Evolutionary conservation across 2,797 vertebrate genomes (phyloP), one percentile per base, ranked within the genome.

Genomic region (Melanotaenia pygmaea): DNA sequence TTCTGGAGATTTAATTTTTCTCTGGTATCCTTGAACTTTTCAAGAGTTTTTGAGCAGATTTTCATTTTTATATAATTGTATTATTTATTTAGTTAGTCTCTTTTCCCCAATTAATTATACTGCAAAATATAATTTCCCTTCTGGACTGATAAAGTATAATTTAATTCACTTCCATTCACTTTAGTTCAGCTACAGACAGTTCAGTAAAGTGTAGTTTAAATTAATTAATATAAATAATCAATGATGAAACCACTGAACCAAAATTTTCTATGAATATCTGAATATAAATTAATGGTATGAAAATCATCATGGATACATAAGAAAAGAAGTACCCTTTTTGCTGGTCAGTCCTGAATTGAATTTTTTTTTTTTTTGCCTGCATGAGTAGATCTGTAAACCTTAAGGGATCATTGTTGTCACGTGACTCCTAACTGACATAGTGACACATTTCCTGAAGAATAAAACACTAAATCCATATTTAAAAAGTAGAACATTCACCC

Each of bases 401-500:
- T 0, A 59, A 30, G 18, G 32, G 3, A 13, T n/a, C 51, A 40
- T 28, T 80, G 18, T 12, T 66, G 12, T 5, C 35, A 54, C 56
- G 72, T 50, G 5, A 6, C 34, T 68, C 18, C 26, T 60, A 47
- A 50, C 64, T 67, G 7, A 64, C 64, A 66, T 12, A 43, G 13
- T 63, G 43, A 9, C 28, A 35, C 11, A 4, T 4, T 71, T 63
- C 14, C 14, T 16, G 16, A 59, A 54, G 5, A 28, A 56, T 26
- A 53, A 30, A 13, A 9, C 11, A 54, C 5, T 13, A 54, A 54
- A 53, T 4, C 4, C 22, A 4, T 28, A 22, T 53, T 6, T 11
- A 2, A 64, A 53, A 28, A 51, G 18, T 67, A n/a, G 51, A 67
- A 30, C 57, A 64, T 72, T 2, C 4, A 59, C 68, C 18, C 60